Evolutionary conservation across 2,797 vertebrate species (phyloP), one percentile per base, ranked within the genome.

Genomic region (Muscicapa comitata): DNA sequence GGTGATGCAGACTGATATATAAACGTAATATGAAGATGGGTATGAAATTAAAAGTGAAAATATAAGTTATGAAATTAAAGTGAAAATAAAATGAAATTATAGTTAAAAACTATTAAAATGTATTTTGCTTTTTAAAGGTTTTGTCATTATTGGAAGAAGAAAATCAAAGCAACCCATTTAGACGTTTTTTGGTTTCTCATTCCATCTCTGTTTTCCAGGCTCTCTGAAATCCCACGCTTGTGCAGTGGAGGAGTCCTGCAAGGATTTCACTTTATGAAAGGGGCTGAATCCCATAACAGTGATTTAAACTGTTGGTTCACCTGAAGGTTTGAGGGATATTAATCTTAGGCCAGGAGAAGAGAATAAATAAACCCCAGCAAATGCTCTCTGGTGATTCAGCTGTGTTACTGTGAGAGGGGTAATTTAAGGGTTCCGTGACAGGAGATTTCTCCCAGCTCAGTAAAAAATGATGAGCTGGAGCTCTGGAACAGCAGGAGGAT

Each of bases 341-440:
- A 70, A 42, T 76, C 75, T 79, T 51, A 25, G 72, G 43, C n/a
- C 55, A 68, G 54, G 31, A 65, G 50, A 75, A 53, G 71, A 66
- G 58, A 65, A 33, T 89, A 86, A 91, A 89, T 65, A 85, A 94
- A 87, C 4, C 54, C 63, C 66, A 82, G 54, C 4, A 70, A 85
- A 85, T 47, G 51, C 35, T 65, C 23, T 81, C 35, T 59, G 43
- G 38, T 58, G 66, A 63, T 66, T 81, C 90, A 74, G 61, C 54
- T 53, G 77, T 50, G n/a, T 37, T 71, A 11, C 47, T 26, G 25
- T n/a, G 50, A 45, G 54, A 24, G 28, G 43, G 38, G 19, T 57
- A 72, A 65, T 38, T 65, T 54, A 47, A 74, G 35, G 61, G 21
- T 48, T 91, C 77, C 0, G 0, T 74, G 81, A 43, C 5, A 31